Conservation (phyloP, 2,797 vertebrate species). For the Rhinoraja longicauda region DNA sequence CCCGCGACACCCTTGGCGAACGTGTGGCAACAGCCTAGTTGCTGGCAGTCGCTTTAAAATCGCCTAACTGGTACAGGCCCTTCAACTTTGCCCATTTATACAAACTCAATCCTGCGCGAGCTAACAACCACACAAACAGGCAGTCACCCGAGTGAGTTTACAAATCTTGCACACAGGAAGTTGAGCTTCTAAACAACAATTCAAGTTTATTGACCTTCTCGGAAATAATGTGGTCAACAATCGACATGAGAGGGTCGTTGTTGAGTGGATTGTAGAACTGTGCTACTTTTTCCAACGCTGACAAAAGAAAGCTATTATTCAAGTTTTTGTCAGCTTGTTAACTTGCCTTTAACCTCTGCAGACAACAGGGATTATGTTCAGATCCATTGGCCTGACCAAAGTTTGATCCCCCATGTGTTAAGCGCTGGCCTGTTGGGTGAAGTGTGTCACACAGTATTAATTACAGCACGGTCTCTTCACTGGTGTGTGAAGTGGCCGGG, state of each 20-base stretch:
- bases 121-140: neutral
- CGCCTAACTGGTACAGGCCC: too few species aligned
- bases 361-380: neutral
- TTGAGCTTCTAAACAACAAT: neutral
- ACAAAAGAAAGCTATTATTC: conserved; percentile 17
- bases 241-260: neutral
- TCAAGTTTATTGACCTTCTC: neutral
- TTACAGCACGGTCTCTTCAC: neutral
- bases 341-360: neutral
- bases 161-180: neutral
- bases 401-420: neutral
- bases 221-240: neutral
- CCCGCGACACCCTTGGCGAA: too few species aligned
- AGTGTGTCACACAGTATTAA: neutral
- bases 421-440: neutral
- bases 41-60: too few species aligned
- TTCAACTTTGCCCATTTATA: neutral
- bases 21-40: too few species aligned
- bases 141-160: neutral
- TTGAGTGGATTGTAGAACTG: neutral
- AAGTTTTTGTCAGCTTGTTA: neutral
- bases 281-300: neutral
- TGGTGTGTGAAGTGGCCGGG: neutral
- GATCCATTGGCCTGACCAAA: neutral
- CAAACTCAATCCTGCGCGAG: neutral